Percentiles rank a stretch among this genome's conserved stretches.
Evolutionary conservation across 2,113 vertebrate genomes (phyloP).

Genomic region (Otolemur garnettii): DNA sequence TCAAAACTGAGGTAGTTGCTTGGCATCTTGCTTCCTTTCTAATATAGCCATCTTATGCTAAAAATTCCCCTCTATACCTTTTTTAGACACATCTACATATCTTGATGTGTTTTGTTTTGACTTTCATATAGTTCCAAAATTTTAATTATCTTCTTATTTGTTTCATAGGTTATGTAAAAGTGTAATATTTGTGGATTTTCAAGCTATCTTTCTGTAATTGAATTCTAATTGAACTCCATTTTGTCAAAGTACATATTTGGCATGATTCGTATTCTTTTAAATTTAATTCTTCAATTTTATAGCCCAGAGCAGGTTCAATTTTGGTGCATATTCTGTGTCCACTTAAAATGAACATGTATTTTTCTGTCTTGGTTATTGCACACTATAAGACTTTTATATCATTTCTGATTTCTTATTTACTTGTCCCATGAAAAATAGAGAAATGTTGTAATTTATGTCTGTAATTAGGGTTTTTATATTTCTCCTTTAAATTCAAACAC

Average conservation of each 20-base stretch:
- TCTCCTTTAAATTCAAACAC: not conserved
- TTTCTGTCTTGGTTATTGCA: not conserved
- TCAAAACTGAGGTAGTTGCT: not conserved
- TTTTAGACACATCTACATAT: not conserved
- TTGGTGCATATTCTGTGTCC: not conserved
- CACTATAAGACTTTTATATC: not conserved
- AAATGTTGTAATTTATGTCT: not conserved
- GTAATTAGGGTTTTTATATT: not conserved
- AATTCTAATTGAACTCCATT: conserved; percentile 16
- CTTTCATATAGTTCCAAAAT: conserved; percentile 9
- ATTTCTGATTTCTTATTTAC: not conserved
- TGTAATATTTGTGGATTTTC: not conserved
- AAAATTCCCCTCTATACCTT: not conserved
- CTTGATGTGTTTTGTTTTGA: conserved; percentile 7
- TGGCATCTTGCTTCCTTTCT: not conserved
- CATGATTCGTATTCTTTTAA: conserved; percentile 5
- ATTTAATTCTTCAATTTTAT: not conserved
- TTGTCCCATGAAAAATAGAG: not conserved
- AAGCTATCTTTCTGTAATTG: not conserved
- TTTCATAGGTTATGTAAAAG: not conserved
- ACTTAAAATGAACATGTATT: not conserved
- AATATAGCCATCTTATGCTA: not conserved
- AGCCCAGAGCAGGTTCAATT: not conserved
- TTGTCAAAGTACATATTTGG: not conserved
- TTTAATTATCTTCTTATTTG: not conserved